phyloP scores from a whole-genome alignment of 2,113 vertebrate genomes.

The Rhabdomys dilectus region DNA sequence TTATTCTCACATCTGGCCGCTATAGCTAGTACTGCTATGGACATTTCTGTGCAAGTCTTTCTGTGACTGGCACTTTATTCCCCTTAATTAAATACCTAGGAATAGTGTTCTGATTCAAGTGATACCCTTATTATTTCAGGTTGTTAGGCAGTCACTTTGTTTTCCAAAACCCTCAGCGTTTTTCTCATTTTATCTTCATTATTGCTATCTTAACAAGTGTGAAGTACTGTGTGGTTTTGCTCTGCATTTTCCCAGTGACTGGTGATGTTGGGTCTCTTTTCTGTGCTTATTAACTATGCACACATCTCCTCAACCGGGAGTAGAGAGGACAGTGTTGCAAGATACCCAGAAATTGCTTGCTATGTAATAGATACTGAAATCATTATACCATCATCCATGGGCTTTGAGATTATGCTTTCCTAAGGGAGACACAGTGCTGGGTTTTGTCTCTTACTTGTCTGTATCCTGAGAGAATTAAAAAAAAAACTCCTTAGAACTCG shows the following conservation, averaged over 20 bases:
- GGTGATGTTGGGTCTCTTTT: neutral
- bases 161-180: neutral
- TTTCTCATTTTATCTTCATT: neutral
- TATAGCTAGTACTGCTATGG: neutral
- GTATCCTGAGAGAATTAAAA: neutral
- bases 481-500: neutral
- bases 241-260: neutral
- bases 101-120: neutral
- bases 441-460: slow-evolving; percentile 14
- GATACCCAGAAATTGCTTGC: slow-evolving; percentile 31
- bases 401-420: slow-evolving; percentile 10
- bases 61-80: neutral
- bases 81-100: neutral
- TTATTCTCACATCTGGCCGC: neutral
- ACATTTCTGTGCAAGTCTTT: neutral
- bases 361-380: neutral
- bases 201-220: neutral
- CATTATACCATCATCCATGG: neutral
- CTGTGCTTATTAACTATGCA: neutral
- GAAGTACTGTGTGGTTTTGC: neutral
- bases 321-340: neutral
- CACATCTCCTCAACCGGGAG: neutral
- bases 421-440: neutral
- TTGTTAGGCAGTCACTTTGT: neutral
- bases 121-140: neutral